phyloP scores from a whole-genome alignment of 1,140 invertebrate genomes.

The Maniola jurtina region DNA sequence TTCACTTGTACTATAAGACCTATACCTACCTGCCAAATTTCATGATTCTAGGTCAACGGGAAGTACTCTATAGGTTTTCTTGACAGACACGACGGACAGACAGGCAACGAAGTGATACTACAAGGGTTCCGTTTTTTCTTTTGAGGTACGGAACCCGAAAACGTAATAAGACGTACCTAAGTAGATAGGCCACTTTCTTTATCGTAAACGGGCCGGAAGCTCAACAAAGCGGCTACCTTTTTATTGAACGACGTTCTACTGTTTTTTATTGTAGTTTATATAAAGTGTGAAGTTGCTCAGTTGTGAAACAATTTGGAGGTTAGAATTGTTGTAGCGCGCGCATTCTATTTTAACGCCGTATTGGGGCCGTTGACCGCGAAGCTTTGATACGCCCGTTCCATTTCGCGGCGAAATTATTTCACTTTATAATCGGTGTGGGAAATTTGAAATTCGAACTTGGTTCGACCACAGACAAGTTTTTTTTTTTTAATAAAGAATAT shows the following conservation, averaged over 20 bases:
- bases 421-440: conserved; percentile 8
- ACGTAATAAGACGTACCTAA: too few relatives aligned
- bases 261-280: conserved; percentile 4
- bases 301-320: conserved; percentile 64
- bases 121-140: too few relatives aligned
- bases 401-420: conserved; percentile 18
- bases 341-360: conserved; percentile 69
- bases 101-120: too few relatives aligned
- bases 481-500: too few relatives aligned
- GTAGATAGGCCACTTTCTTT: neutral
- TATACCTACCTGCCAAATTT: too few relatives aligned
- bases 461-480: too few relatives aligned
- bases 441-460: neutral
- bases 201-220: conserved; percentile 3
- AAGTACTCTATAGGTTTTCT: too few relatives aligned
- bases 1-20: too few relatives aligned
- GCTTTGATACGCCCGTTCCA: conserved; percentile 21
- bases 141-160: too few relatives aligned
- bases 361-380: conserved; percentile 51
- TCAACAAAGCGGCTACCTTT: conserved; percentile 9
- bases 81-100: too few relatives aligned
- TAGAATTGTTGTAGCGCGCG: conserved; percentile 66
- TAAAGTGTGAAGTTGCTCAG: conserved; percentile 37
- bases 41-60: too few relatives aligned
- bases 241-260: neutral